Conservation (phyloP, 2,888 invertebrate species). For the Rhaphigaster nebulosa region DNA sequence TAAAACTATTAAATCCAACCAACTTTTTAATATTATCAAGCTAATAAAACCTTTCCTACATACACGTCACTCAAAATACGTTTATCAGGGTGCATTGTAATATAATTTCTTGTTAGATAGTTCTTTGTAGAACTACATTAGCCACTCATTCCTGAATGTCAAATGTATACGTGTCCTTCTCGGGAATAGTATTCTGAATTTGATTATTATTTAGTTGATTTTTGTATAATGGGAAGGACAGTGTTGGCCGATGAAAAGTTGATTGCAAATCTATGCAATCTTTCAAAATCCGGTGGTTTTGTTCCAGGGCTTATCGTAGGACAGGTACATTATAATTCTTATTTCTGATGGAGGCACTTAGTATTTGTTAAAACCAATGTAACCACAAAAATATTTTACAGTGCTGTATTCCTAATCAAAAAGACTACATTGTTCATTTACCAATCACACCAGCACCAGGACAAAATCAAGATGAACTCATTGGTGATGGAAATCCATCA, state of each 20-base stretch:
- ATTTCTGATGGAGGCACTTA: slow-evolving; percentile 44
- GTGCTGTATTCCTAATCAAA: slow-evolving; percentile 75
- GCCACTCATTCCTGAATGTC: background rate
- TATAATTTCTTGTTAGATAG: background rate
- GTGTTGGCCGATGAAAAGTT: slow-evolving; percentile 74
- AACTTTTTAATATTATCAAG: too few species aligned
- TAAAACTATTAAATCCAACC: too few species aligned
- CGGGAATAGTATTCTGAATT: background rate
- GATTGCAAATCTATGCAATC: background rate
- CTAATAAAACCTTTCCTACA: too few species aligned
- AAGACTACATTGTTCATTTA: slow-evolving; percentile 84
- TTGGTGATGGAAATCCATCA: slow-evolving; percentile 66
- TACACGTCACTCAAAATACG: background rate
- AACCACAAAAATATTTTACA: slow-evolving; percentile 61
- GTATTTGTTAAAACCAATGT: slow-evolving; percentile 65
- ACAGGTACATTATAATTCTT: slow-evolving; percentile 74
- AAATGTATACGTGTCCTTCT: background rate
- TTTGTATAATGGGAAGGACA: slow-evolving; percentile 75
- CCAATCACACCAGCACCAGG: slow-evolving; percentile 80
- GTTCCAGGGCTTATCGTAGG: slow-evolving; percentile 84
- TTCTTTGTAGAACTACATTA: background rate
- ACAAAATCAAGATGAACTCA: slow-evolving; percentile 69
- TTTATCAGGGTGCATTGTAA: background rate
- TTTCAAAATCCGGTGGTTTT: slow-evolving; percentile 59
- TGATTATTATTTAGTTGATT: background rate